Evolutionary conservation across 2,113 vertebrate genomes (phyloP).

Genomic region (Pampusana beccarii): DNA sequence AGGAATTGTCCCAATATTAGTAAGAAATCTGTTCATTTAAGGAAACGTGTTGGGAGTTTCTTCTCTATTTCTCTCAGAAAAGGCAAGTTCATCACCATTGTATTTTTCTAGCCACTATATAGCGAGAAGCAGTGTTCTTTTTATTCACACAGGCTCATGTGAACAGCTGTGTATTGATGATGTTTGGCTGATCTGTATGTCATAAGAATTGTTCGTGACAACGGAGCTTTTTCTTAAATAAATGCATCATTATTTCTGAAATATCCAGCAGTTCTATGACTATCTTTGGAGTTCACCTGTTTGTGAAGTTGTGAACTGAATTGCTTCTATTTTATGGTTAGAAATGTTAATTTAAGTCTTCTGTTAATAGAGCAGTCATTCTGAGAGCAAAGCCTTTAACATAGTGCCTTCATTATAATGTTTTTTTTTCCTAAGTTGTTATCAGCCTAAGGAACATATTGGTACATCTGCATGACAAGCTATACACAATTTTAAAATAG

Average conservation of each 20-base stretch:
- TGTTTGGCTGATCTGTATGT: background rate
- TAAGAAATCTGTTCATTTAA: background rate
- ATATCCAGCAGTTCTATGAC: background rate
- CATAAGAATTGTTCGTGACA: background rate
- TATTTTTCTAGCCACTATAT: background rate
- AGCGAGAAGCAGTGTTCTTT: background rate
- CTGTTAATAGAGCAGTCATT: background rate
- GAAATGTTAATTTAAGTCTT: constrained; percentile 3
- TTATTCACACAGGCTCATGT: background rate
- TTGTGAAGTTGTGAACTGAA: background rate
- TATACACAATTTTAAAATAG: background rate
- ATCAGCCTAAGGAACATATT: background rate
- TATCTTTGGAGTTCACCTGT: background rate
- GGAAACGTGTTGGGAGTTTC: background rate
- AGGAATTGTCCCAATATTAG: background rate
- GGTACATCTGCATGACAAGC: background rate
- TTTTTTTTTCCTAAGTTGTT: background rate
- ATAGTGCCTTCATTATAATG: background rate
- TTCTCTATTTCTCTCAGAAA: background rate
- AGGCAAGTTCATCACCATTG: background rate
- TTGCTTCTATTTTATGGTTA: background rate
- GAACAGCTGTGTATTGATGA: background rate
- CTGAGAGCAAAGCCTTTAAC: background rate
- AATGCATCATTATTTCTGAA: background rate
- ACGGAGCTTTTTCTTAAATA: background rate